phyloP scores from a whole-genome alignment of 2,113 vertebrate genomes.

The Lucifuga dentata region DNA sequence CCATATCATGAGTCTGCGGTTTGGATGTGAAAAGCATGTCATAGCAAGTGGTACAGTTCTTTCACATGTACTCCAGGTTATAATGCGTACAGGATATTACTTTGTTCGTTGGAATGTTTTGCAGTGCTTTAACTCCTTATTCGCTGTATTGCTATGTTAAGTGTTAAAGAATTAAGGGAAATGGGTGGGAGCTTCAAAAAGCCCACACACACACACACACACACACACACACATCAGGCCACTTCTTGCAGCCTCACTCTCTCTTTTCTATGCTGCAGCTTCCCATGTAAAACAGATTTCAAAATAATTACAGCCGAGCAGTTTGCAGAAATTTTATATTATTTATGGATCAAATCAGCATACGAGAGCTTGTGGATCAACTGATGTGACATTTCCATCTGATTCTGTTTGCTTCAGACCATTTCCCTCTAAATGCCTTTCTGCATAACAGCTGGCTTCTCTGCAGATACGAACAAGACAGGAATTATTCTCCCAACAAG shows the following conservation, averaged over 20 bases:
- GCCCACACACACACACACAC: neutral
- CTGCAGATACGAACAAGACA: conserved; percentile 68
- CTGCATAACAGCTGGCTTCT: conserved; percentile 44
- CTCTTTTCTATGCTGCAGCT: neutral
- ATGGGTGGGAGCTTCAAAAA: conserved; percentile 62
- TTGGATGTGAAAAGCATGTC: neutral
- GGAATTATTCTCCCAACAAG: conserved; percentile 70
- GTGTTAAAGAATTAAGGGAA: conserved; percentile 77
- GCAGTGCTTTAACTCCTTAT: conserved; percentile 40
- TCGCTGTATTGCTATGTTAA: conserved; percentile 35
- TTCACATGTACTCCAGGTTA: conserved; percentile 32
- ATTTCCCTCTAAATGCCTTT: conserved; percentile 64
- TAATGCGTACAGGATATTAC: conserved; percentile 57
- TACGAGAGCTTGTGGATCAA: conserved; percentile 23
- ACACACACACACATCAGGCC: conserved; percentile 3
- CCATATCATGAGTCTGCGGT: neutral
- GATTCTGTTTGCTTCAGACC: conserved; percentile 50
- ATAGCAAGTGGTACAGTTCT: conserved; percentile 4
- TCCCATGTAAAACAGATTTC: conserved; percentile 1
- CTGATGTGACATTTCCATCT: conserved; percentile 32
- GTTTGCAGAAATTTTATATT: conserved; percentile 5
- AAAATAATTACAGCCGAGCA: conserved; percentile 22
- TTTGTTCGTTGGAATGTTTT: conserved; percentile 59
- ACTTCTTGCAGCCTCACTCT: conserved; percentile 11
- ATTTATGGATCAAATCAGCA: conserved; percentile 20